A percentile compares a stretch with the other conserved stretches of the same genome.
Evolutionary conservation across 2,888 invertebrate species (phyloP).

Genomic region (Pheosia gnoma): DNA sequence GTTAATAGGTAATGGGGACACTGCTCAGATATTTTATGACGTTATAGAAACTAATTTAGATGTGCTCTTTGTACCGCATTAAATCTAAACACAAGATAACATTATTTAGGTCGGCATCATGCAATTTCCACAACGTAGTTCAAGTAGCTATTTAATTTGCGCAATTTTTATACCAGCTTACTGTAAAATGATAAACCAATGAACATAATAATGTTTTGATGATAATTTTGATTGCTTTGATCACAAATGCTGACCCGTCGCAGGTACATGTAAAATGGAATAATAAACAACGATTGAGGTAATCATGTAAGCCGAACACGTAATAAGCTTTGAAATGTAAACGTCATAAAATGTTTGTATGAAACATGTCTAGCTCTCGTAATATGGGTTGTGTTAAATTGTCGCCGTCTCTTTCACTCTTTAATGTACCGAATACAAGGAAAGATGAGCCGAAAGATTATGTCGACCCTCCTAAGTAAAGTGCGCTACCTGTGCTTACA

Average conservation of each 20-base stretch:
- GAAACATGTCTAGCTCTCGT: too few relatives aligned
- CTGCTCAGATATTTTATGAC: slow-evolving; percentile 25
- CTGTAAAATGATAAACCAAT: slow-evolving; percentile 26
- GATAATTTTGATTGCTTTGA: slow-evolving; percentile 17
- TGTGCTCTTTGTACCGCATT: slow-evolving; percentile 58
- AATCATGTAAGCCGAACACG: slow-evolving; percentile 34
- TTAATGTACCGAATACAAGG: not conserved
- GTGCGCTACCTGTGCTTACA: slow-evolving; percentile 1
- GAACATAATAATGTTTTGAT: slow-evolving; percentile 22
- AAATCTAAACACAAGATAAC: slow-evolving; percentile 50
- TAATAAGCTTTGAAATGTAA: slow-evolving; percentile 1
- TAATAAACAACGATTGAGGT: slow-evolving; percentile 29
- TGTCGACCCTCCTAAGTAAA: not conserved
- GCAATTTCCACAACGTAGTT: slow-evolving; percentile 55
- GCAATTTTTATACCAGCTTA: slow-evolving; percentile 43
- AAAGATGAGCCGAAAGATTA: slow-evolving; percentile 6
- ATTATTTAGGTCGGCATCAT: slow-evolving; percentile 58
- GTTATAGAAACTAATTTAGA: slow-evolving; percentile 36
- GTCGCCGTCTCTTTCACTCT: slow-evolving; percentile 13
- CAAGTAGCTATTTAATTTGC: slow-evolving; percentile 40
- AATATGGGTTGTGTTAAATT: not conserved
- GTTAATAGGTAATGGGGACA: slow-evolving; percentile 33
- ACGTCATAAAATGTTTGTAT: too few relatives aligned
- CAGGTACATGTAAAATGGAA: slow-evolving; percentile 28
- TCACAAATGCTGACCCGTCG: slow-evolving; percentile 42